Base-by-base conservation (phyloP, 2,888 invertebrate species). In the Cephus runcator region DNA sequence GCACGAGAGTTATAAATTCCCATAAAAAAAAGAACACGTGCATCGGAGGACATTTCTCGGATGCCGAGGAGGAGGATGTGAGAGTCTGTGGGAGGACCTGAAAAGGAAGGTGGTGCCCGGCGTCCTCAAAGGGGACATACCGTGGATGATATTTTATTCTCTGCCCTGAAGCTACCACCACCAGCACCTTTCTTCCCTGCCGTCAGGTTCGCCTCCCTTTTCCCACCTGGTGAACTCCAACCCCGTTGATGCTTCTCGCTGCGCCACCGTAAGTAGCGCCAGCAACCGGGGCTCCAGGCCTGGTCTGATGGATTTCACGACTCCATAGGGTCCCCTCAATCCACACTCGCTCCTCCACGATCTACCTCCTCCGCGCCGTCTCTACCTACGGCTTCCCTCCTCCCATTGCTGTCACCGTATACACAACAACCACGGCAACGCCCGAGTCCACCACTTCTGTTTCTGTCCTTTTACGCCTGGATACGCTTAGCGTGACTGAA, bases 221-320 rank as follows among this genome's bases (percentile, higher is more conserved):
- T 77, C 33, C 80, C 77, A 80, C 75, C 69, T 76, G 83, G 83
- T 84, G 83, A 83, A 78, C 83, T 81, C 85, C 85, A 80, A 84
- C 81, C 83, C 81, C 86, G 85, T 87, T 86, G 87, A 87, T 84
- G 86, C 85, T 84, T 84, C 87, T 87, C 34, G 86, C 84, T 84
- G 80, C 83, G 83, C 83, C 83, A 79, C 77, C 85, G 87, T 88
- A 87, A 88, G 88, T 88, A 88, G 88, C 87, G 84, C 84, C 81
- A 80, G 87, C 85, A 88, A 88, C 86, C 88, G 85, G 86, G 83
- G 83, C 85, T 84, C 83, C 84, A 86, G 86, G 87, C 85, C 85
- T 84, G 84, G 87, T 86, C 89, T 89, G 89, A 89, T 88, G 89
- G 89, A 90, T 90, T 90, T 90, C 89, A 90, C 87, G 89, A 89